Conservation (phyloP, 2,113 vertebrate species). For the Galemys pyrenaicus region DNA sequence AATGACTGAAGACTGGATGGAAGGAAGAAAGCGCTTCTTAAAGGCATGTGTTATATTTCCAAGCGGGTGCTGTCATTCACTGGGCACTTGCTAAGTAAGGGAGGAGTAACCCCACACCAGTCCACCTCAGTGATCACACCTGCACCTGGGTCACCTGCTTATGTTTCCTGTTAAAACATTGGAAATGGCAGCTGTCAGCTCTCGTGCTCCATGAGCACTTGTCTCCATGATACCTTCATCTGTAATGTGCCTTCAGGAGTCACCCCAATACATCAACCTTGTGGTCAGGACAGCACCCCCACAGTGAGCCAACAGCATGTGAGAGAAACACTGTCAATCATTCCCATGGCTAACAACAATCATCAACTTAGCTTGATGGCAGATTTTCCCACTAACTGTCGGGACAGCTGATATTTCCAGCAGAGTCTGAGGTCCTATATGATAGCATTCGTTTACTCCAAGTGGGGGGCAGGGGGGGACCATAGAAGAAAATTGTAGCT, state of each 20-base stretch:
- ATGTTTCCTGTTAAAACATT: neutral
- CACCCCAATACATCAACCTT: neutral
- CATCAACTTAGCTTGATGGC: neutral
- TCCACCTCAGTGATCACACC: neutral
- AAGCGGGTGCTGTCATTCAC: neutral
- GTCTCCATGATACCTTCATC: neutral
- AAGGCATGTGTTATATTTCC: neutral
- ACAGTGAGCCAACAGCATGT: rapidly evolving
- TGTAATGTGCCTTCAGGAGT: neutral
- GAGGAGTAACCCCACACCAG: neutral
- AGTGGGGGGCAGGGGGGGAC: neutral
- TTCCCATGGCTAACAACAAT: neutral
- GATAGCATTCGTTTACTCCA: neutral
- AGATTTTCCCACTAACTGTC: neutral
- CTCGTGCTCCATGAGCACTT: neutral
- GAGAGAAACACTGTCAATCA: neutral
- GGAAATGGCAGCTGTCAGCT: neutral
- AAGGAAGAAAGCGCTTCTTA: neutral
- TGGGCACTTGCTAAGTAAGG: neutral
- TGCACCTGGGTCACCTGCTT: neutral
- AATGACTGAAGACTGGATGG: neutral
- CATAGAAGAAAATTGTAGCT: neutral
- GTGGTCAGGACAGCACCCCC: neutral
- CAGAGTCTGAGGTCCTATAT: neutral
- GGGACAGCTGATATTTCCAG: neutral